Conservation (phyloP, 2,113 vertebrate genomes). For the Stigmatopora argus region DNA sequence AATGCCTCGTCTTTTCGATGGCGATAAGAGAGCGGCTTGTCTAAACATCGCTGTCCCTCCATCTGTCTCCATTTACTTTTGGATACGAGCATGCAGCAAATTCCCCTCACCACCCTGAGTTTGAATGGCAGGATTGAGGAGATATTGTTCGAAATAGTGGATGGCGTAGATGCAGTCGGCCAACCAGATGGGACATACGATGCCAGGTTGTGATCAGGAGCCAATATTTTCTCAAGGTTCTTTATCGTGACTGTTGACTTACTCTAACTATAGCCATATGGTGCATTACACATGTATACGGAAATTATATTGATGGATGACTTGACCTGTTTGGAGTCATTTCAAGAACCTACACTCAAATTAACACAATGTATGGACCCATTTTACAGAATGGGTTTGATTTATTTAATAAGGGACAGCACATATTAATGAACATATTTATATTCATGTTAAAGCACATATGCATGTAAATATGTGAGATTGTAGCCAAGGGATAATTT, state of each 20-base stretch:
- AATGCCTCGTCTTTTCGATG: slow-evolving; percentile 42
- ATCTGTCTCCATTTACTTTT: slow-evolving; percentile 56
- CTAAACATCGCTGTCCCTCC: slow-evolving; percentile 40
- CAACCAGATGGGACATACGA: slow-evolving; percentile 16
- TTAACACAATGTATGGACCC: too few relatives aligned
- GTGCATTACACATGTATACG: too few relatives aligned
- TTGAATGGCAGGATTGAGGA: slow-evolving; percentile 39
- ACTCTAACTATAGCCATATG: too few relatives aligned
- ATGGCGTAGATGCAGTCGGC: slow-evolving; percentile 31
- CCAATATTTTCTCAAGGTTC: neutral
- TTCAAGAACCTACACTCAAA: too few relatives aligned
- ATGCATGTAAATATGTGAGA: too few relatives aligned
- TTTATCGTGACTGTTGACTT: neutral
- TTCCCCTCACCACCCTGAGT: slow-evolving; percentile 11
- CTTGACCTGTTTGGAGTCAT: too few relatives aligned
- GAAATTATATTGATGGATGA: too few relatives aligned
- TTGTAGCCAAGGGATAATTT: too few relatives aligned
- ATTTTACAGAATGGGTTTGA: too few relatives aligned
- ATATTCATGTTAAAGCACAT: too few relatives aligned
- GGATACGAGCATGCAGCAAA: neutral
- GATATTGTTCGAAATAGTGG: slow-evolving; percentile 39
- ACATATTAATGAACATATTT: too few relatives aligned
- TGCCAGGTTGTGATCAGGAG: neutral
- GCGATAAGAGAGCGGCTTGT: slow-evolving; percentile 32
- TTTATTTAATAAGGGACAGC: too few relatives aligned